A percentile compares a stretch with the other conserved stretches of the same genome.
phyloP scores from a whole-genome alignment of 2,113 vertebrate genomes.

The Morone saxatilis region DNA sequence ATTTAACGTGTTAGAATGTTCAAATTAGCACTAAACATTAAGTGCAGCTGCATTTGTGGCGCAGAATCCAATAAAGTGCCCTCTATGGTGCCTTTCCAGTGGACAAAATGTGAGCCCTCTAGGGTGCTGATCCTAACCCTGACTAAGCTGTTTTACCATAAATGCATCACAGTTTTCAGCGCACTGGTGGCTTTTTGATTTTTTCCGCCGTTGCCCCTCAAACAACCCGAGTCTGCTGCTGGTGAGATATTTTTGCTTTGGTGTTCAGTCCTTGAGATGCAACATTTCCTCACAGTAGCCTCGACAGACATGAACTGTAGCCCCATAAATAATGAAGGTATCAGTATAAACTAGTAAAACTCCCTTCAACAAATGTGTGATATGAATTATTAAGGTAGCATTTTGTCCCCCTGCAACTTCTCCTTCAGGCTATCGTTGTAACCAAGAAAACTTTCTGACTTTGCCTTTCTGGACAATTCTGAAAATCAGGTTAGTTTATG shows the following conservation, averaged over 20 bases:
- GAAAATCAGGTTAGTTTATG: background rate
- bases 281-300: background rate
- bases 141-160: too few species aligned
- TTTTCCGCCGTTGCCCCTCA: too few species aligned
- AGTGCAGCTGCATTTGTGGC: too few species aligned
- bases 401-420: too few species aligned
- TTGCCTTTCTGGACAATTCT: background rate
- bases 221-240: too few species aligned
- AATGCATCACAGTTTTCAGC: too few species aligned
- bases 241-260: background rate
- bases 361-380: background rate
- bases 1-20: background rate
- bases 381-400: background rate
- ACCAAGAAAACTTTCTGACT: background rate
- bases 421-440: background rate
- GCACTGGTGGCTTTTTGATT: too few species aligned
- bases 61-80: too few species aligned
- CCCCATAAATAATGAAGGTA: background rate
- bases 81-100: too few species aligned
- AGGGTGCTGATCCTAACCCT: too few species aligned
- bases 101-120: too few species aligned
- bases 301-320: background rate
- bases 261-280: background rate
- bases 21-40: background rate
- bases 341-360: background rate